Base-by-base conservation (phyloP, 2,797 vertebrate genomes). In the Platalea minor region DNA sequence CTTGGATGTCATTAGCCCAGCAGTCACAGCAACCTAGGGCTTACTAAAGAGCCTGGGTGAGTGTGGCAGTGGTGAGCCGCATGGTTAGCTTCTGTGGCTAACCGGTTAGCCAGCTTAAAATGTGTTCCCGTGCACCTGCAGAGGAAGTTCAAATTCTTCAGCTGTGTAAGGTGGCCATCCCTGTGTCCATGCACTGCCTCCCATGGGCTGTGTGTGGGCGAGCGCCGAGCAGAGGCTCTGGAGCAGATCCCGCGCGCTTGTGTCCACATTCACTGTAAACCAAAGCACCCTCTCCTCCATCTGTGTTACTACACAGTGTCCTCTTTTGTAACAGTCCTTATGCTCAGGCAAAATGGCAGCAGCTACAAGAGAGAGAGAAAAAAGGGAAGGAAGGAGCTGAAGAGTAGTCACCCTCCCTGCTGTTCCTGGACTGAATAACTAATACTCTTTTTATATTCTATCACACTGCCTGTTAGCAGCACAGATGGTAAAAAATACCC, bases 401-500 rank as follows among this genome's bases (percentile, higher is more conserved):
- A 50, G 73, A 72, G 61, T 39, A 94, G 76, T 91, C 83, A 86
- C 59, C 26, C 48, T 95, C 39, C 79, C 89, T 77, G 60, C 75
- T 89, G 88, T 74, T 95, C 60, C 76, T 86, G 88, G 57, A 26
- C 60, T 82, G 86, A 76, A 69, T 69, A 96, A 69, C 90, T 94
- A 89, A 88, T 95, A 91, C n/a, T 61, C 53, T 81, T 93, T 86
- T 93, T 90, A 79, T 92, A 90, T 93, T 92, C 74, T 77, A n/a
- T 85, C 90, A 76, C 88, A 91, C 24, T 82, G 88, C 70, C 69
- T 94, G 70, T 94, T 95, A 94, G 83, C 95, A 95, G 92, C 74
- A 94, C 95, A 96, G 93, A 94, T 96, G 94, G 95, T 65, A 95
- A 95, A 96, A 96, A 84, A 72, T 88, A 95, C 65, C 46, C 83